Percentiles rank a stretch among this genome's conserved stretches.
Conservation (phyloP, 92 coral and sea anemone genomes). For the Parazoanthus darwini region DNA sequence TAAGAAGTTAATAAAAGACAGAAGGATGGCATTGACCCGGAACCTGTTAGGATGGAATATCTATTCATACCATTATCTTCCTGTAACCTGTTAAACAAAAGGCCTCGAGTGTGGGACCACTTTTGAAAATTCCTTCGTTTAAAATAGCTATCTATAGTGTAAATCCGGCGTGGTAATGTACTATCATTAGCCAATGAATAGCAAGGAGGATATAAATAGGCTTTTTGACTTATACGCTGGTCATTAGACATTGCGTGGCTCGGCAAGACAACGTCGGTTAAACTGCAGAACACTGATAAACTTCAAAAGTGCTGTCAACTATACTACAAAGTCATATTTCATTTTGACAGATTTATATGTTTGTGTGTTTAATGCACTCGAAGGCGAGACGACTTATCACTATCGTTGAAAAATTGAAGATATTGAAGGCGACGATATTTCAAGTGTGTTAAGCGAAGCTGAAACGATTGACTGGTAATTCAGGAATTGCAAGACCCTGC, state of each 20-base stretch:
- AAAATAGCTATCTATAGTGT: slow-evolving; percentile 15
- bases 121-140: slow-evolving; percentile 36
- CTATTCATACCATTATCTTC: slow-evolving; percentile 23
- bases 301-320: neutral
- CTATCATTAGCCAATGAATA: slow-evolving; percentile 25
- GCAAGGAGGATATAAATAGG: slow-evolving; percentile 26
- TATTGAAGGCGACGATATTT: slow-evolving; percentile 4
- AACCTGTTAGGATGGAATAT: slow-evolving; percentile 10
- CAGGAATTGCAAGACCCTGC: neutral
- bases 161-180: slow-evolving; percentile 29
- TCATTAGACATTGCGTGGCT: slow-evolving; percentile 12
- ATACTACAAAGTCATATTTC: neutral
- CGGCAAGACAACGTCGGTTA: neutral
- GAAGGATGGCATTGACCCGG: slow-evolving; percentile 22
- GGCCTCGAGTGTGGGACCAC: slow-evolving; percentile 23
- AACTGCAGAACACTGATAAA: neutral
- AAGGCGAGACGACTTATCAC: neutral
- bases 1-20: neutral
- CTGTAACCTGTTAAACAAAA: slow-evolving; percentile 14
- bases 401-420: neutral
- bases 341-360: slow-evolving; percentile 24
- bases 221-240: neutral
- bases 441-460: slow-evolving; percentile 26
- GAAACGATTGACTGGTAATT: neutral
- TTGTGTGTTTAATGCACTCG: slow-evolving; percentile 9